These are phyloP conservation scores for Anoplopoma fimbria DNA, from an alignment of 2,113 vertebrate genomes.

Conservation along the genomic window DNA sequence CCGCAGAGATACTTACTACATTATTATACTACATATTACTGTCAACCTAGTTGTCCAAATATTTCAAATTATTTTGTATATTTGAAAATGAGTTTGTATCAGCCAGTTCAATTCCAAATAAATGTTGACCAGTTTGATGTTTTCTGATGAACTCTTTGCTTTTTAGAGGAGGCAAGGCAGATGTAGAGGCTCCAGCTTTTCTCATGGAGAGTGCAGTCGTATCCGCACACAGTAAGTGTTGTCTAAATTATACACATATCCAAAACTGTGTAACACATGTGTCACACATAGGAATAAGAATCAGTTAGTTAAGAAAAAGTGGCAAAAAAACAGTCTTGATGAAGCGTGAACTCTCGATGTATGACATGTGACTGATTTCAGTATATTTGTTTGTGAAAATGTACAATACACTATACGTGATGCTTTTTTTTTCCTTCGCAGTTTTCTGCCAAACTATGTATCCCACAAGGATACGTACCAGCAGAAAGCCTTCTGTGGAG, in stretches of 20 bases:
- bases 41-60: too few relatives aligned
- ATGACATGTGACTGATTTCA: neutral
- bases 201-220: conserved; percentile 90
- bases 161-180: conserved; percentile 90
- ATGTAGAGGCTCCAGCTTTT: conserved; percentile 89
- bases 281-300: neutral
- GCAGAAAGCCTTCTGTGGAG: conserved; percentile 94
- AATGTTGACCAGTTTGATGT: conserved; percentile 16
- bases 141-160: neutral
- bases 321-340: neutral
- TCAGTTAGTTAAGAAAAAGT: neutral
- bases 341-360: neutral
- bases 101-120: neutral
- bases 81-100: too few relatives aligned
- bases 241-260: neutral
- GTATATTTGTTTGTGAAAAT: neutral
- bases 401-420: neutral
- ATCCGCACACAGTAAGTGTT: conserved; percentile 91
- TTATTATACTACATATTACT: too few relatives aligned
- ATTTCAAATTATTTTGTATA: too few relatives aligned
- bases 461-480: conserved; percentile 88
- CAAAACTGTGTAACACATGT: neutral
- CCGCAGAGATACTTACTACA: neutral
- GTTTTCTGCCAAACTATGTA: conserved; percentile 92
- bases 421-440: conserved; percentile 69